Conservation (phyloP, 53 echinoderm and acorn worm genomes). For the Crossaster papposus region DNA sequence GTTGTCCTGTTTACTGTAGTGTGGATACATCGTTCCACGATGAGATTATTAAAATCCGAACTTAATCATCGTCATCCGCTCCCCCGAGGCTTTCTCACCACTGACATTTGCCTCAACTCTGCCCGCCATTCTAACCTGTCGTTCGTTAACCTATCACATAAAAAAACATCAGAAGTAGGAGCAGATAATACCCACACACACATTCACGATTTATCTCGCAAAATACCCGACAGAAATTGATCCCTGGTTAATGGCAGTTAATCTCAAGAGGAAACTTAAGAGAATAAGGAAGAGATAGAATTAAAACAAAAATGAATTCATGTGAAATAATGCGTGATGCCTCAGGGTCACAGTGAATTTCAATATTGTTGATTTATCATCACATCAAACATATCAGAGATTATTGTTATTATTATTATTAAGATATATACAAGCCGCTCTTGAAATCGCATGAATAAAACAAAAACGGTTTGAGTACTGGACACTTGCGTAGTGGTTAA, state of each 20-base stretch:
- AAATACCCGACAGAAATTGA: not conserved
- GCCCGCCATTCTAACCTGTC: not conserved
- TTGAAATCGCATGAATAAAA: too few species aligned
- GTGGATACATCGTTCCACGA: not conserved
- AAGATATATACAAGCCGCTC: too few species aligned
- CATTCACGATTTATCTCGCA: not conserved
- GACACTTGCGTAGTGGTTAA: too few species aligned
- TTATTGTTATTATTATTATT: too few species aligned
- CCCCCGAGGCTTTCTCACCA: not conserved
- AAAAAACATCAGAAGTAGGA: too few species aligned
- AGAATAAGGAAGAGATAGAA: too few species aligned
- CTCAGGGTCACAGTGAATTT: too few species aligned
- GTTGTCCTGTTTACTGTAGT: not conserved
- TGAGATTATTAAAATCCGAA: not conserved
- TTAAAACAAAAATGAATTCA: too few species aligned
- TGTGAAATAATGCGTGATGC: too few species aligned
- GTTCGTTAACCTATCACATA: not conserved
- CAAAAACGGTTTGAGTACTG: too few species aligned
- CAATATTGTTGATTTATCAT: too few species aligned
- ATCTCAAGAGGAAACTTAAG: not conserved
- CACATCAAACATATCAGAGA: too few species aligned
- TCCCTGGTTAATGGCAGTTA: not conserved
- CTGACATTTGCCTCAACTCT: not conserved
- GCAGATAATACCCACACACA: not conserved
- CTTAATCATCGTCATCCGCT: not conserved